Conservation (phyloP, 2,797 vertebrate species). For the Lindbergichthys nudifrons region DNA sequence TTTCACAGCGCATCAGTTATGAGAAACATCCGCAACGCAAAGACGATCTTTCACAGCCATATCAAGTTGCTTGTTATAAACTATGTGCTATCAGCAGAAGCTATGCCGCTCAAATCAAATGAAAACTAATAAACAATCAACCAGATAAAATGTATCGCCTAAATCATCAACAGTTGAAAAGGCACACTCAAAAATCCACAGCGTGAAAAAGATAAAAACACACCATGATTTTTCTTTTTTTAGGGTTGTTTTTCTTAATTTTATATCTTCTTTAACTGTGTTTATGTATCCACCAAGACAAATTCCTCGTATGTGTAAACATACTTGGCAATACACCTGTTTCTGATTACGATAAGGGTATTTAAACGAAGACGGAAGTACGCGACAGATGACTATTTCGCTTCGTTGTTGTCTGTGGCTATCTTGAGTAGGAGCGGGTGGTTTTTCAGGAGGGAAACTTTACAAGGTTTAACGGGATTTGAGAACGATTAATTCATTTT, state of each 20-base stretch:
- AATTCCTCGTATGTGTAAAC: too few relatives aligned
- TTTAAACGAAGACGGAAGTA: constrained; percentile 77
- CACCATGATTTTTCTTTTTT: not conserved
- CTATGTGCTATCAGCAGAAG: not conserved
- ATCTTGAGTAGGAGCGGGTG: constrained; percentile 85
- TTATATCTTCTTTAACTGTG: too few relatives aligned
- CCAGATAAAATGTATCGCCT: accelerated
- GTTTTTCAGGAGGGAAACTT: constrained; percentile 91
- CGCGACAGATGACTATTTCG: constrained; percentile 34
- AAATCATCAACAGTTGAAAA: accelerated
- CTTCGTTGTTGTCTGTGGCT: constrained; percentile 47
- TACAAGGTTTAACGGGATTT: constrained; percentile 85
- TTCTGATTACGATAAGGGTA: constrained; percentile 4
- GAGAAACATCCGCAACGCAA: constrained; percentile 11
- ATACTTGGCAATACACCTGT: too few relatives aligned
- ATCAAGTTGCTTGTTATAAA: not conserved
- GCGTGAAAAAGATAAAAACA: not conserved
- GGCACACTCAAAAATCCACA: not conserved
- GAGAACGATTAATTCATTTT: constrained; percentile 74
- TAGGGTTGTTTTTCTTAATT: too few relatives aligned
- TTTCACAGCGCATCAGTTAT: not conserved
- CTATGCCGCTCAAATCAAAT: not conserved
- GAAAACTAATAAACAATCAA: too few relatives aligned
- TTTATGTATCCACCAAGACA: too few relatives aligned
- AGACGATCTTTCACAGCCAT: not conserved